Base-by-base conservation (phyloP, 2,113 vertebrate species). In the Zosterops japonicus region DNA sequence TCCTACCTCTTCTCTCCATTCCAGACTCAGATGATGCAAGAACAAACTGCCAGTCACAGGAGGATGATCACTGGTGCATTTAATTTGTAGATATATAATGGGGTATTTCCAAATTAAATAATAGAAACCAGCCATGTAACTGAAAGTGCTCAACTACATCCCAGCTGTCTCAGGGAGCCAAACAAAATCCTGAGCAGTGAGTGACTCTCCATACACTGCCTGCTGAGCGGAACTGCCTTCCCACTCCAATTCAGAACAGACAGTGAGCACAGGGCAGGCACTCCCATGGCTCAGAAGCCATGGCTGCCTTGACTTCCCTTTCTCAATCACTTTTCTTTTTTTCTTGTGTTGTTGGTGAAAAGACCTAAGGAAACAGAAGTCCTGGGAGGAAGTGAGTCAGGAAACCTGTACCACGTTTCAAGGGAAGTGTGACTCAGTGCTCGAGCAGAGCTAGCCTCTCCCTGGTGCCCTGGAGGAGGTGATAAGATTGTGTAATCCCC, bases 401-500 rank as follows among this genome's bases (percentile, higher is more conserved):
- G 95, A 93, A 94, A 95, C 95, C 75, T 93, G 93, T 15, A 49
- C 50, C 8, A 1, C 2, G 15, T 72, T 7, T 19, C 80, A 67
- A 74, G 81, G 96, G 89, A 96, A 96, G 90, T 39, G 86, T 97
- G 96, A 97, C 83, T 97, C 96, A 96, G 85, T 1, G 1, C 90
- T 59, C 11, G 2, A 35, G 64, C 44, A 8, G 83, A 29, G 64
- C 84, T 96, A 12, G 14, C 88, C 2, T 46, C 87, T 95, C 93
- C 90, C 91, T 29, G 29, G 76, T 12, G 14, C 87, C 85, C 93
- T 93, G 94, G 67, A 93, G 94, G 96, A 96, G 92, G 87, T 91
- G 96, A 97, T 97, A 96, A 97, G 83, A 96, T 97, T 95, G 96
- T 96, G 95, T 90, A 97, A 96, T 97, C 94, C 96, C 84, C 89